These are phyloP conservation scores for Stegophylla sp. DNA, from an alignment of 2,888 invertebrate genomes.

Conservation along the genomic window DNA sequence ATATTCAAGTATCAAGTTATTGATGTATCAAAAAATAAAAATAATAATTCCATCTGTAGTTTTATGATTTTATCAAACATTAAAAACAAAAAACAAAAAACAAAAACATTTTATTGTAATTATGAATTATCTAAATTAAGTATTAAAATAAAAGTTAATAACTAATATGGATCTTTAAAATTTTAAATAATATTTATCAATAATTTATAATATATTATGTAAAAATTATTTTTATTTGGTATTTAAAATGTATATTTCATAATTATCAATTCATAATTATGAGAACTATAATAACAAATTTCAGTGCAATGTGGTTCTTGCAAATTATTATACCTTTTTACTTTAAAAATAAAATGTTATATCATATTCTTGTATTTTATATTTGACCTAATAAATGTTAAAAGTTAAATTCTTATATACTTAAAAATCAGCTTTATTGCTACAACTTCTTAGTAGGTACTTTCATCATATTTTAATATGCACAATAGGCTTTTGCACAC, in stretches of 20 bases:
- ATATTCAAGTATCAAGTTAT: neutral
- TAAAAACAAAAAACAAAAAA: neutral
- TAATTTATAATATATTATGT: no score
- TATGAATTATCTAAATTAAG: no score
- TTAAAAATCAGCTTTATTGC: conserved; percentile 46
- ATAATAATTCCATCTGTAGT: neutral
- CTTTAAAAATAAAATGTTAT: conserved; percentile 26
- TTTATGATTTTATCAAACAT: neutral
- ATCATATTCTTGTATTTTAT: neutral
- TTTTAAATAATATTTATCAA: no score
- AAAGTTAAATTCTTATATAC: conserved; percentile 12
- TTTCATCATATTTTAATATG: conserved; percentile 41
- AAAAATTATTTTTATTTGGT: neutral
- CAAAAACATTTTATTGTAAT: no score
- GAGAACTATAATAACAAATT: conserved; percentile 8
- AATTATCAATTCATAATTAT: neutral
- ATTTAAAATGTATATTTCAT: neutral
- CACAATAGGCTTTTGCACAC: conserved; percentile 58
- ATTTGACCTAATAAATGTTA: conserved; percentile 11
- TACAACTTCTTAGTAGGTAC: conserved; percentile 41
- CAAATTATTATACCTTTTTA: neutral
- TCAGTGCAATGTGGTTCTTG: conserved; percentile 1
- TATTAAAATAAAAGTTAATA: neutral
- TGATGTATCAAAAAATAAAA: no score
- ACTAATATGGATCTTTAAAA: neutral